Conservation (phyloP, 2,797 vertebrate species). For the Alosa sapidissima region DNA sequence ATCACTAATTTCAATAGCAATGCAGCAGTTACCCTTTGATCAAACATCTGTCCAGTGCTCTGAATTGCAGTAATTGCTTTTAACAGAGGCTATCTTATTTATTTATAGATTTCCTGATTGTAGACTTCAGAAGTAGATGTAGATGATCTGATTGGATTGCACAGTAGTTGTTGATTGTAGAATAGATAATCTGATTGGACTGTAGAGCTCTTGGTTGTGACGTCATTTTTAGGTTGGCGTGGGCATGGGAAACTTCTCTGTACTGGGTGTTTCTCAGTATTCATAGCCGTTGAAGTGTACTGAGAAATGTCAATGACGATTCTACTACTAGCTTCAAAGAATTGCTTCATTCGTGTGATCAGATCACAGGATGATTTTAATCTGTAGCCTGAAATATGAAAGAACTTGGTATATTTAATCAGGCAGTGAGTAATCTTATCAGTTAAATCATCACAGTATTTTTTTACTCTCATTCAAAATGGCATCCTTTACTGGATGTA, state of each 20-base stretch:
- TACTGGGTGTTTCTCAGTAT: neutral
- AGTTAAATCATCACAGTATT: no score
- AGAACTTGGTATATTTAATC: no score
- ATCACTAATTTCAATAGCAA: neutral
- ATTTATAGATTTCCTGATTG: neutral
- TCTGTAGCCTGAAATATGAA: no score
- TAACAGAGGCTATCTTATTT: neutral
- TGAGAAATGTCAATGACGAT: neutral
- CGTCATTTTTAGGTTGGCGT: neutral
- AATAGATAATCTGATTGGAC: neutral
- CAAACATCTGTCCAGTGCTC: no score
- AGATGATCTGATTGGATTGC: neutral
- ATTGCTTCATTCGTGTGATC: neutral
- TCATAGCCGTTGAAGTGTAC: neutral
- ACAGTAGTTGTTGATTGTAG: neutral
- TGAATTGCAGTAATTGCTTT: no score
- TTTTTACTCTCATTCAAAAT: no score
- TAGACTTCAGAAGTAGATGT: neutral
- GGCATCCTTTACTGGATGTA: no score
- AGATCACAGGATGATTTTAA: no score
- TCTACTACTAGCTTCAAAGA: neutral
- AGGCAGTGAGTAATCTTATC: no score
- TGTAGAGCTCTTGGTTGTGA: neutral
- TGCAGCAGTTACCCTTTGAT: no score
- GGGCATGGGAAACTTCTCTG: slow-evolving; percentile 11